A percentile compares a stretch with the other conserved stretches of the same genome.
These are phyloP conservation scores for Thamnaconus septentrionalis DNA, from an alignment of 2,113 vertebrate genomes.

Conservation along the genomic window DNA sequence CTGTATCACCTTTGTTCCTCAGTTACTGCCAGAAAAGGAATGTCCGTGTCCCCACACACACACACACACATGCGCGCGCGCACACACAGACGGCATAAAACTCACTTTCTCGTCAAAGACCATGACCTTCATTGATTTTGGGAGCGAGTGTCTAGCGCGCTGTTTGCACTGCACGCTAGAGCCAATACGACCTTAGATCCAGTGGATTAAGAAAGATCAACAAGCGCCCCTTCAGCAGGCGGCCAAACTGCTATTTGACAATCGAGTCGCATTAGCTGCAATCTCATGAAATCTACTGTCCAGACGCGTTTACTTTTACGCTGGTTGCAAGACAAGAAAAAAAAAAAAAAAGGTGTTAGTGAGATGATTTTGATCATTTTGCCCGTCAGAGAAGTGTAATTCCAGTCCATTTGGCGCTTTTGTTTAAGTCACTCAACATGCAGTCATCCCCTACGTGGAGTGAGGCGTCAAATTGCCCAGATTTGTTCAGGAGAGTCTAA, in stretches of 20 bases:
- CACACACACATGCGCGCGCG: conserved; percentile 29
- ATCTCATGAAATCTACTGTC: too few relatives aligned
- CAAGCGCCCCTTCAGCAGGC: conserved; percentile 13
- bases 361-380: too few relatives aligned
- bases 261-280: too few relatives aligned
- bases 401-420: too few relatives aligned
- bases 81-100: conserved; percentile 25
- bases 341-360: too few relatives aligned
- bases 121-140: conserved; percentile 68
- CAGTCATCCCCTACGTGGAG: too few relatives aligned
- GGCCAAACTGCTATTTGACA: conserved; percentile 5
- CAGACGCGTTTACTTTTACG: too few relatives aligned
- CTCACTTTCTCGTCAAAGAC: conserved; percentile 61
- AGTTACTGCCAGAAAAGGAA: conserved; percentile 75
- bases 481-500: too few relatives aligned
- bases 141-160: background rate
- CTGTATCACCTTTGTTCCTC: conserved; percentile 75
- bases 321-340: too few relatives aligned
- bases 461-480: too few relatives aligned
- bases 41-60: conserved; percentile 34
- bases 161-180: background rate
- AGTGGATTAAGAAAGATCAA: background rate
- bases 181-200: background rate
- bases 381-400: too few relatives aligned
- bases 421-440: too few relatives aligned